Percentiles rank a stretch among this genome's conserved stretches.
Evolutionary conservation across 2,888 invertebrate species (phyloP).

Genomic region (Dexiosoma caninum): DNA sequence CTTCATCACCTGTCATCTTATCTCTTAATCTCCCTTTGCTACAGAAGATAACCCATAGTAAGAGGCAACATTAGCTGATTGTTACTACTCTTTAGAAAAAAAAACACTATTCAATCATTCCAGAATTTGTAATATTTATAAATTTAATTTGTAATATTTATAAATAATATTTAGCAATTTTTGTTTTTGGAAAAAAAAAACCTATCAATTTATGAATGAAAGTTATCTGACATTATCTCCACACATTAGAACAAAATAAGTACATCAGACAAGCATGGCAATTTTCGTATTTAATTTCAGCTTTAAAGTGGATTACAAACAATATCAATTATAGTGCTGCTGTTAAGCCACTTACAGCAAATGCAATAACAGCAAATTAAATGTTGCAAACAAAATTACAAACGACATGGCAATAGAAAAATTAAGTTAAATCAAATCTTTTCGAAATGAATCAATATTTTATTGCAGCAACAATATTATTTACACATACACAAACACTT

Average conservation of each 20-base stretch:
- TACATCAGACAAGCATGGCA: slow-evolving; percentile 42
- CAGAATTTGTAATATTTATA: too few species aligned
- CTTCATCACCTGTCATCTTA: too few species aligned
- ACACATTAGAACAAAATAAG: not conserved
- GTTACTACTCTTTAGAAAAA: too few species aligned
- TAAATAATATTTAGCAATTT: not conserved
- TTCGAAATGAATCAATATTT: slow-evolving; percentile 7
- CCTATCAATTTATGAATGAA: too few species aligned
- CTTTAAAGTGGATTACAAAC: slow-evolving; percentile 37
- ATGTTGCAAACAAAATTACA: slow-evolving; percentile 17
- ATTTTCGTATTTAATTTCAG: slow-evolving; percentile 26
- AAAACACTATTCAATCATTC: too few species aligned
- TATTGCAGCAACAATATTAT: slow-evolving; percentile 1
- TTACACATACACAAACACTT: not conserved
- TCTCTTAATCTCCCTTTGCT: too few species aligned
- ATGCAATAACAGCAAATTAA: slow-evolving; percentile 21
- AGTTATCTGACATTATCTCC: too few species aligned
- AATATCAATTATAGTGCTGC: slow-evolving; percentile 41
- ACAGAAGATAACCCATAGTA: too few species aligned
- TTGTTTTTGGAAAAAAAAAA: not conserved
- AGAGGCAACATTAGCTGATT: too few species aligned
- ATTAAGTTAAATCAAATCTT: slow-evolving; percentile 24
- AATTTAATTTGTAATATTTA: too few species aligned
- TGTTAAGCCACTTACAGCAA: slow-evolving; percentile 30
- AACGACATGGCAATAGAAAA: slow-evolving; percentile 8